Conservation (phyloP, 1,140 invertebrate species). For the Littorina saxatilis region DNA sequence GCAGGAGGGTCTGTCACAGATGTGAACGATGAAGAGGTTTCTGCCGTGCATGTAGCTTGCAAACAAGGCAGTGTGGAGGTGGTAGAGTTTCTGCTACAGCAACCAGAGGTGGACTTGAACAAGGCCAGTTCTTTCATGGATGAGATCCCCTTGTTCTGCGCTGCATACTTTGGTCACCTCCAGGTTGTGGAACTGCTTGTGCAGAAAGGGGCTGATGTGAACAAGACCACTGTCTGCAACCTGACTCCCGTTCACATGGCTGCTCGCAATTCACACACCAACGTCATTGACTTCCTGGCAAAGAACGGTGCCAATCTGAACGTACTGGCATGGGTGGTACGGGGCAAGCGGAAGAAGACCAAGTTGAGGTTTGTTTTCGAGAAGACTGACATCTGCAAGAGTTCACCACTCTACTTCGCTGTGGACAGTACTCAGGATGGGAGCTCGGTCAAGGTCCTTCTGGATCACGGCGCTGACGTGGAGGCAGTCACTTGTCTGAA, state of each 20-base stretch:
- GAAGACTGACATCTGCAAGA: neutral
- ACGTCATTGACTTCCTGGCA: neutral
- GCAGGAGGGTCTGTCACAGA: neutral
- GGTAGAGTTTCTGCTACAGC: neutral
- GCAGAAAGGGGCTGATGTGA: neutral
- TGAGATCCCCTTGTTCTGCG: slow-evolving; percentile 2
- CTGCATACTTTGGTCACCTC: neutral
- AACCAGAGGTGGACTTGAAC: neutral
- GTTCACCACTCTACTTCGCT: neutral
- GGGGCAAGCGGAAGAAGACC: neutral
- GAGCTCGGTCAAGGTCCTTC: neutral
- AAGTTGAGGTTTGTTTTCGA: neutral
- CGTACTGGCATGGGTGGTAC: neutral
- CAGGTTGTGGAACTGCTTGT: neutral
- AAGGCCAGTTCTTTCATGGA: neutral
- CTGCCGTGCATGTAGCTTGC: neutral
- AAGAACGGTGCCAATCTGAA: neutral
- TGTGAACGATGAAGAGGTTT: neutral
- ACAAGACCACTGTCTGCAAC: neutral
- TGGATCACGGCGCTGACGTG: neutral
- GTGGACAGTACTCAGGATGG: neutral
- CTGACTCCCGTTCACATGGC: slow-evolving; percentile 4
- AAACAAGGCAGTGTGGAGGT: neutral
- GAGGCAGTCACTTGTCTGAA: neutral
- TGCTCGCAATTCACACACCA: neutral